These are phyloP conservation scores for Cyclophora punctaria DNA, from an alignment of 2,888 invertebrate species.

Conservation along the genomic window DNA sequence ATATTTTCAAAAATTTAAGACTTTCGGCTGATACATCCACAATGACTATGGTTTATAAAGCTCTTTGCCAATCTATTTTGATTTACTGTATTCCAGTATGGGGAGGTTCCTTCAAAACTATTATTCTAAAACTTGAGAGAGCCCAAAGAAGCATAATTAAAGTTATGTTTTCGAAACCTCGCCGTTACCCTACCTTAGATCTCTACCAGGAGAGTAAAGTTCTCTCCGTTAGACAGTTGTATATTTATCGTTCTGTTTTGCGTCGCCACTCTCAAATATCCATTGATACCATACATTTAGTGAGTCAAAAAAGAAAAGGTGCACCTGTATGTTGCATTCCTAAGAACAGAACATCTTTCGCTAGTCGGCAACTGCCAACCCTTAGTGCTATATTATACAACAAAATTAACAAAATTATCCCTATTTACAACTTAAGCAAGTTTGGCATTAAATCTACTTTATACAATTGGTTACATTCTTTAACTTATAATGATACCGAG, in stretches of 20 bases:
- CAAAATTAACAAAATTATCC: neutral
- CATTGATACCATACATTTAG: neutral
- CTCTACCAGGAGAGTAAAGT: neutral
- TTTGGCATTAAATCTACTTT: no score
- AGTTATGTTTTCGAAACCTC: conserved; percentile 18
- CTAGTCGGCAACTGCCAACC: neutral
- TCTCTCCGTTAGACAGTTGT: neutral
- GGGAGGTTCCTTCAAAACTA: neutral
- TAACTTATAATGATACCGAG: no score
- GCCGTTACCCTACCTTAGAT: neutral
- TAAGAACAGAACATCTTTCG: neutral
- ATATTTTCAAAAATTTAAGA: conserved; percentile 5
- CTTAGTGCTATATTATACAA: neutral
- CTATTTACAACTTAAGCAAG: no score
- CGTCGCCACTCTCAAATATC: neutral
- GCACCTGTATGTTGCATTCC: neutral
- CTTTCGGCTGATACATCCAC: neutral
- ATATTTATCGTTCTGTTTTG: neutral
- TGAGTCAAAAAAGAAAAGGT: no score
- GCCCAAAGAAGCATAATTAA: conserved; percentile 1
- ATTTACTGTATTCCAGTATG: conserved; percentile 8
- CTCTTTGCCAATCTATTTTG: neutral
- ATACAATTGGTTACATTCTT: no score
- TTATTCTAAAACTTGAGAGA: neutral
- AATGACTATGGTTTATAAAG: neutral